Percentiles rank a stretch among this genome's conserved stretches.
Conservation (phyloP, 2,797 vertebrate species). For the Silurus aristotelis region DNA sequence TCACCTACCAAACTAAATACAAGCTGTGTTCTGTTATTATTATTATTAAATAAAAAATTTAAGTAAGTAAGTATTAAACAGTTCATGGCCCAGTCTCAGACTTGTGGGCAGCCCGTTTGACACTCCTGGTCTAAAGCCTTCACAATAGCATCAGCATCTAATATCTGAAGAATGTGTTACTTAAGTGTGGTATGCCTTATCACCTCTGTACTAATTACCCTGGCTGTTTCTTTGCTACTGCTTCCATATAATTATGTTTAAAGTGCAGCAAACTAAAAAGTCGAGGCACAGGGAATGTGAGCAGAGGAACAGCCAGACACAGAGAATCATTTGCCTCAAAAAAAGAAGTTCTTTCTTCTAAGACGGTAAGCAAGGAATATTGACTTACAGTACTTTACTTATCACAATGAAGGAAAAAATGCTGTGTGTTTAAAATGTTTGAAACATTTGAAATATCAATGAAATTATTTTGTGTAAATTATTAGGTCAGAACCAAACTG, state of each 20-base stretch:
- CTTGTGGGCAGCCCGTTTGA: background rate
- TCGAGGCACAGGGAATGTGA: background rate
- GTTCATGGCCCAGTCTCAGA: background rate
- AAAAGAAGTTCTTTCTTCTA: background rate
- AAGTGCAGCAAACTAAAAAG: constrained; percentile 4
- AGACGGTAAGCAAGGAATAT: background rate
- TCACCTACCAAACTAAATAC: background rate
- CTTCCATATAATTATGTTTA: background rate
- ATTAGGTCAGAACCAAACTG: background rate
- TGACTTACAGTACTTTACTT: background rate
- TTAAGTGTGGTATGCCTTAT: constrained; percentile 60
- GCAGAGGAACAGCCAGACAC: background rate
- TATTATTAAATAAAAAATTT: background rate
- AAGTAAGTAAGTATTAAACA: background rate
- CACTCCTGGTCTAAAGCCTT: background rate
- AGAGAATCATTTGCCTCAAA: background rate
- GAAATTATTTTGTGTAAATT: background rate
- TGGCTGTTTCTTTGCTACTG: background rate
- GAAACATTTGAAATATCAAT: background rate
- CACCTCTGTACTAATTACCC: constrained; percentile 71
- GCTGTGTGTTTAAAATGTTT: background rate
- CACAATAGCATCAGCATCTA: background rate
- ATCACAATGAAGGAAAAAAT: background rate
- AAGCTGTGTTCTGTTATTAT: background rate
- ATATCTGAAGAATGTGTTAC: constrained; percentile 69